Conservation (phyloP, 2,797 vertebrate genomes). For the Danio kyathit region DNA sequence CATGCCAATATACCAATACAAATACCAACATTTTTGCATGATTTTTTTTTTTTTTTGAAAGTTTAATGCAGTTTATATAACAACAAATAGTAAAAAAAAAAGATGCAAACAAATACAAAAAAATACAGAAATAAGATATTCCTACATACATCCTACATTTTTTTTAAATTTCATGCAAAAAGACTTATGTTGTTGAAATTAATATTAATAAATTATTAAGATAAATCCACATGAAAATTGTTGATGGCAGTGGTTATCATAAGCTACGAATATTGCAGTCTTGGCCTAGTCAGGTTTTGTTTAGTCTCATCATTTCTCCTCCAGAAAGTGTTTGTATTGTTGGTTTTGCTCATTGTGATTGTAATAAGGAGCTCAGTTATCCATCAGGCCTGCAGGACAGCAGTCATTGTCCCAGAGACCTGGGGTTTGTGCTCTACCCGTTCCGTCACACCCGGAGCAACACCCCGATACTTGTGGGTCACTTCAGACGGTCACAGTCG, state of each 20-base stretch:
- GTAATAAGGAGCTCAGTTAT: conserved; percentile 82
- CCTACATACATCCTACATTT: too few species aligned
- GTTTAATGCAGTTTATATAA: too few species aligned
- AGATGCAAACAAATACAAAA: too few species aligned
- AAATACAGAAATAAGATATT: too few species aligned
- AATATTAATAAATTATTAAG: too few species aligned
- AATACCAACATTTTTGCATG: too few species aligned
- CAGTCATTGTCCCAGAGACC: conserved; percentile 78
- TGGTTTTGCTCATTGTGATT: conserved; percentile 81
- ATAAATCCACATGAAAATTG: background rate
- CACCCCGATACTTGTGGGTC: conserved; percentile 45
- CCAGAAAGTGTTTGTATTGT: conserved; percentile 73
- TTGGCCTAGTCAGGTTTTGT: background rate
- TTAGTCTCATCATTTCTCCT: conserved; percentile 57
- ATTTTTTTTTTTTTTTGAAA: too few species aligned
- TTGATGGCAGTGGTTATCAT: background rate
- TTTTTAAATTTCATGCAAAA: too few species aligned
- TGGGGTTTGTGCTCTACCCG: conserved; percentile 59
- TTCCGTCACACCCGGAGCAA: background rate
- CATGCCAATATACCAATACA: too few species aligned
- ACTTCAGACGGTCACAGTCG: conserved; percentile 18
- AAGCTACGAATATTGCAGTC: background rate
- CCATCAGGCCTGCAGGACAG: conserved; percentile 80
- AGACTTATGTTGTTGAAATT: too few species aligned
- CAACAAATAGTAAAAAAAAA: too few species aligned